Conservation (phyloP, 2,113 vertebrate genomes). For the Felis chaus region DNA sequence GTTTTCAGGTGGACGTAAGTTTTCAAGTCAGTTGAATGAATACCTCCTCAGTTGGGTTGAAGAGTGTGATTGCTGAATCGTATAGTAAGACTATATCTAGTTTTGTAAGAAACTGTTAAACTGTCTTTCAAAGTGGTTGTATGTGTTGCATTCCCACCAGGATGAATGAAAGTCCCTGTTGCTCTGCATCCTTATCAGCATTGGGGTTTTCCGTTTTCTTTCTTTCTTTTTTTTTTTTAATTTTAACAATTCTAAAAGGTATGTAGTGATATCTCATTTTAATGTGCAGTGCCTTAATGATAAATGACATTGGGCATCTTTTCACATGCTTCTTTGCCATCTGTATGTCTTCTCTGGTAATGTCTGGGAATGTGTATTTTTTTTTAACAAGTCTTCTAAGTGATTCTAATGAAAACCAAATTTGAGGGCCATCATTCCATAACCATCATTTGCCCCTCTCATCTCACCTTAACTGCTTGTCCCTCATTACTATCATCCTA, state of each 20-base stretch:
- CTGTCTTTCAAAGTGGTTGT: background rate
- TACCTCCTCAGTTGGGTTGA: background rate
- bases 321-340: background rate
- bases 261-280: background rate
- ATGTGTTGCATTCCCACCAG: background rate
- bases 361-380: background rate
- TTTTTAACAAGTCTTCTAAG: background rate
- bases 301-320: background rate
- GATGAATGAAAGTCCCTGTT: background rate
- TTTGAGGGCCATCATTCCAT: background rate
- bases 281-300: background rate
- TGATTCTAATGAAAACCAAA: background rate
- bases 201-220: background rate
- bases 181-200: background rate
- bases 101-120: background rate
- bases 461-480: background rate
- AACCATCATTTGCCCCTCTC: background rate
- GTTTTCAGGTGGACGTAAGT: background rate
- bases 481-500: background rate
- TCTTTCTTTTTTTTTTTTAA: background rate
- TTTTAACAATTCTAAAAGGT: background rate
- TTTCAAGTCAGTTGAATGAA: background rate
- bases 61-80: background rate
- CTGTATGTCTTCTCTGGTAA: background rate
- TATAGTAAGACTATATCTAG: background rate